These are phyloP conservation scores for Pemphigus obesinymphae DNA, from an alignment of 1,140 invertebrate species.

Conservation along the genomic window DNA sequence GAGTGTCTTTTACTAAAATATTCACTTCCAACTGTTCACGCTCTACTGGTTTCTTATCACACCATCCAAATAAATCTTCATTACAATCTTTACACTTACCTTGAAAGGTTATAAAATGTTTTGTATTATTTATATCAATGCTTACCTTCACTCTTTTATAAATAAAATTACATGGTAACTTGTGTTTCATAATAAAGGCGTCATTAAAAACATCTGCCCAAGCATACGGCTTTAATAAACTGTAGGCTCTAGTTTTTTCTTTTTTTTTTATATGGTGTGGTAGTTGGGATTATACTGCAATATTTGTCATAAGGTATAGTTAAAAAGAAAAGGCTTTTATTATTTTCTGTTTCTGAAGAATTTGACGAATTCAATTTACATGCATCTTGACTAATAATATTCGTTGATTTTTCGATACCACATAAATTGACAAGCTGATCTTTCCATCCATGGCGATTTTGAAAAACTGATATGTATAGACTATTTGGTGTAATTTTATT, in stretches of 20 bases:
- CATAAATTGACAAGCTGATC: background rate
- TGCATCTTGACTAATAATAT: too few relatives aligned
- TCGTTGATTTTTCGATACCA: background rate
- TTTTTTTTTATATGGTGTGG: background rate
- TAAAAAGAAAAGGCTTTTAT: background rate
- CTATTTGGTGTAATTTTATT: background rate
- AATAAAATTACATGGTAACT: too few relatives aligned
- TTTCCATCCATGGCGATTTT: background rate
- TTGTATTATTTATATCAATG: too few relatives aligned
- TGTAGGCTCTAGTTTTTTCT: background rate
- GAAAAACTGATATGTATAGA: background rate
- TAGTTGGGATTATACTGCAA: background rate
- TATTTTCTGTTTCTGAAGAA: background rate
- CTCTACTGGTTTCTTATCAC: too few relatives aligned
- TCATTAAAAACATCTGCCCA: background rate
- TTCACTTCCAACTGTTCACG: too few relatives aligned
- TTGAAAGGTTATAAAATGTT: too few relatives aligned
- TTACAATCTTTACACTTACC: too few relatives aligned
- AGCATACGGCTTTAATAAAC: background rate
- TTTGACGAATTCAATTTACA: background rate
- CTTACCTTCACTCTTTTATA: too few relatives aligned
- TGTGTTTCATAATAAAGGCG: background rate
- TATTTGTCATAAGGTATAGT: background rate
- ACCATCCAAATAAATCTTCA: too few relatives aligned
- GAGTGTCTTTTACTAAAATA: background rate